Percentiles rank a stretch among this genome's conserved stretches.
Evolutionary conservation across 1,140 invertebrate species (phyloP).

Genomic region (Heliconius himera): DNA sequence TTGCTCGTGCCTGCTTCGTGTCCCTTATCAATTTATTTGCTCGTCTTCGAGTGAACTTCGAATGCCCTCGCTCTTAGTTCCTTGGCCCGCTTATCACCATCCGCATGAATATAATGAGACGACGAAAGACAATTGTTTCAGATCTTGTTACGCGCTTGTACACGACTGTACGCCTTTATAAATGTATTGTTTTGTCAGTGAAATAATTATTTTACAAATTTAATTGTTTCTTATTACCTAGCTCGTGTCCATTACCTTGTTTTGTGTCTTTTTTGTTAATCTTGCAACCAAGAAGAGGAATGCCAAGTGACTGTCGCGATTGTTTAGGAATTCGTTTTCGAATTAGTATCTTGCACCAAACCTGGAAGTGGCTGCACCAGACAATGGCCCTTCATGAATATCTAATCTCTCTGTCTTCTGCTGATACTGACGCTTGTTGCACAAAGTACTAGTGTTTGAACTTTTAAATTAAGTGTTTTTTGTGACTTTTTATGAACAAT

Average conservation of each 20-base stretch:
- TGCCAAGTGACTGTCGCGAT: slow-evolving; percentile 91
- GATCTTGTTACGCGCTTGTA: slow-evolving; percentile 57
- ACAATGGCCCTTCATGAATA: slow-evolving; percentile 93
- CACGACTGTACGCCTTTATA: slow-evolving; percentile 43
- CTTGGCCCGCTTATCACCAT: slow-evolving; percentile 75
- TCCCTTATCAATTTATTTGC: slow-evolving; percentile 76
- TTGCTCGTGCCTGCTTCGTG: slow-evolving; percentile 71
- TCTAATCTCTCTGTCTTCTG: slow-evolving; percentile 89
- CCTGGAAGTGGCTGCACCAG: slow-evolving; percentile 96
- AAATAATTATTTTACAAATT: slow-evolving; percentile 36
- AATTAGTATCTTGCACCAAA: slow-evolving; percentile 92
- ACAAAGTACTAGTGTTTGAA: slow-evolving; percentile 63
- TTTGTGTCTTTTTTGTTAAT: slow-evolving; percentile 77
- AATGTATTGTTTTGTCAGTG: slow-evolving; percentile 34
- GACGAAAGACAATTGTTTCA: slow-evolving; percentile 71
- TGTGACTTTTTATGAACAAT: slow-evolving; percentile 41
- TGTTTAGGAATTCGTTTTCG: slow-evolving; percentile 92
- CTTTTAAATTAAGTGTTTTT: slow-evolving; percentile 41
- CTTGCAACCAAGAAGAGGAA: slow-evolving; percentile 87
- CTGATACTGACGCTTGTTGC: slow-evolving; percentile 84
- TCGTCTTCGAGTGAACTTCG: slow-evolving; percentile 70
- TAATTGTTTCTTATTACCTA: slow-evolving; percentile 33
- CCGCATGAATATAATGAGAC: slow-evolving; percentile 77
- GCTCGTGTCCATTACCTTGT: slow-evolving; percentile 56
- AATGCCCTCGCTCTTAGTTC: slow-evolving; percentile 73